Conservation (phyloP, 2,888 invertebrate genomes). For the Hetaerina titia region DNA sequence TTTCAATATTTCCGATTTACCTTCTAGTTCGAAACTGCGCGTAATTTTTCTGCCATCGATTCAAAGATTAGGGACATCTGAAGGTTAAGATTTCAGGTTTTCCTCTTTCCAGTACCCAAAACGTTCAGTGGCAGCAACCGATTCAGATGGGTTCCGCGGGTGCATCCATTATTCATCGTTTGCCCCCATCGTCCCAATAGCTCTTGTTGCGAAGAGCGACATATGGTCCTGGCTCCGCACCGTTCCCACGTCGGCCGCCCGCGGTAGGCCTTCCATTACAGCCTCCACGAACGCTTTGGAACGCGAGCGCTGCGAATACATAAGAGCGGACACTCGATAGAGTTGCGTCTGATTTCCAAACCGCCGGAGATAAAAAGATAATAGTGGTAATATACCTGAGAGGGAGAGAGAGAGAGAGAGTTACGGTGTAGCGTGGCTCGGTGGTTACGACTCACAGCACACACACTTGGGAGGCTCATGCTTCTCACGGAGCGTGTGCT, state of each 20-base stretch:
- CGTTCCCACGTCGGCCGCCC: not conserved
- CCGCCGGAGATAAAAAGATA: not conserved
- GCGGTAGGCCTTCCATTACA: not conserved
- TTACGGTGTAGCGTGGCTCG: not conserved
- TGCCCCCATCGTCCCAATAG: not conserved
- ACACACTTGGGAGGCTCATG: not conserved
- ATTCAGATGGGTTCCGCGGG: not conserved
- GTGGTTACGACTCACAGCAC: not conserved
- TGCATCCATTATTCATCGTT: not conserved
- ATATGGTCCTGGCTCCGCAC: not conserved
- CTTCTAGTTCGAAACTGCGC: too few species aligned
- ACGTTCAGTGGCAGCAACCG: not conserved
- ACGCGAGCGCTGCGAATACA: not conserved
- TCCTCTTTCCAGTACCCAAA: not conserved
- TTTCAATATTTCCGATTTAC: too few species aligned
- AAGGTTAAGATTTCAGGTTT: too few species aligned
- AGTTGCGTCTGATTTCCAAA: constrained; percentile 18
- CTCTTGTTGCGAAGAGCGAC: not conserved
- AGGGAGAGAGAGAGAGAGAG: not conserved
- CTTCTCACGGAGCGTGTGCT: not conserved
- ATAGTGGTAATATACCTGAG: not conserved
- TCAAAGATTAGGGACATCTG: too few species aligned
- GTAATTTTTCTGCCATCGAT: too few species aligned
- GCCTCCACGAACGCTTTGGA: not conserved
- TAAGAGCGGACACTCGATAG: not conserved